These are phyloP conservation scores for Ptychodera flava DNA, from an alignment of 35 echinoderm and acorn worm genomes.

Conservation along the genomic window DNA sequence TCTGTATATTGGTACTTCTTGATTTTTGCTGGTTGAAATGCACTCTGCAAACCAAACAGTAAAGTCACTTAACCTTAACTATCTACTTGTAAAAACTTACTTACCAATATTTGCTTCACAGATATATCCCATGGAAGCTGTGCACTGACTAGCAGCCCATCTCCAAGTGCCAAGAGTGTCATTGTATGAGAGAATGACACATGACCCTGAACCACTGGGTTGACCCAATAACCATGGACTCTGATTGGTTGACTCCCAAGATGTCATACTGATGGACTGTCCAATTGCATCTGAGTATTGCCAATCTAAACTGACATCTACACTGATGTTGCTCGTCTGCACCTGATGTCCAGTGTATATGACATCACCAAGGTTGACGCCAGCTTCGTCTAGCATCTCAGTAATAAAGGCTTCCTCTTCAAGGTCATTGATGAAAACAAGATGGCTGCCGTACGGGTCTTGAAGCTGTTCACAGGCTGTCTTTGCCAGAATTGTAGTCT, in stretches of 20 bases:
- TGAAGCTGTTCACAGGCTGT: constrained; percentile 54
- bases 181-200: constrained; percentile 19
- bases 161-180: constrained; percentile 36
- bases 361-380: constrained; percentile 8
- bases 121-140: constrained; percentile 44
- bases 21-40: too few relatives aligned
- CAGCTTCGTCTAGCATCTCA: constrained; percentile 36
- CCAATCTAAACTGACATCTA: constrained; percentile 57
- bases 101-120: constrained; percentile 76
- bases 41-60: too few relatives aligned
- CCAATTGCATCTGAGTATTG: constrained; percentile 10
- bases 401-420: constrained; percentile 41
- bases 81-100: constrained; percentile 6
- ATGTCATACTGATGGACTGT: constrained; percentile 29
- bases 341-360: constrained; percentile 40
- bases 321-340: not conserved
- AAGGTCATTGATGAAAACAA: constrained; percentile 50
- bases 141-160: constrained; percentile 33
- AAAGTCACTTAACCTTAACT: too few relatives aligned
- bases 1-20: too few relatives aligned
- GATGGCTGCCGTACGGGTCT: constrained; percentile 61
- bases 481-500: constrained; percentile 52
- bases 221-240: constrained; percentile 17
- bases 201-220: not conserved
- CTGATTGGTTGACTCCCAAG: constrained; percentile 31